phyloP scores from a whole-genome alignment of 2,888 invertebrate genomes.

The Penaeus monodon region DNA sequence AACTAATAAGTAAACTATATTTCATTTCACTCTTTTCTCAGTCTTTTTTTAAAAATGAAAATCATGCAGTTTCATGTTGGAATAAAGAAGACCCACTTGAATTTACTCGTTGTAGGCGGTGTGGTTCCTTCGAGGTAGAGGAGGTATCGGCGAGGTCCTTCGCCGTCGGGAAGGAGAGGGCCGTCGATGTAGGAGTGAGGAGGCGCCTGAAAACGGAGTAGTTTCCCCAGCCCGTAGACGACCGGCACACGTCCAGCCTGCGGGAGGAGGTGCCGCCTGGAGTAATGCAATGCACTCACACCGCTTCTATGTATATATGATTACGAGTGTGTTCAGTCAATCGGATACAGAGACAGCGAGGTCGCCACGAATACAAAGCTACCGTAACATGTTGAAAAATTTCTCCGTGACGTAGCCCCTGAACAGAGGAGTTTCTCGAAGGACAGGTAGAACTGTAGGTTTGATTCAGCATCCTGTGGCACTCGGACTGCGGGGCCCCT shows the following conservation, averaged over 20 bases:
- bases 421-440: conserved; percentile 68
- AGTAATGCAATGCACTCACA: too few species aligned
- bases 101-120: conserved; percentile 57
- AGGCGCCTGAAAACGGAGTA: conserved; percentile 67
- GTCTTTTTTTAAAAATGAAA: too few species aligned
- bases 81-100: not conserved
- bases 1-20: too few species aligned
- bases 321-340: too few species aligned
- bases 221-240: conserved; percentile 68
- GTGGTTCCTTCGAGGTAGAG: conserved; percentile 66
- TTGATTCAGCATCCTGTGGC: conserved; percentile 52
- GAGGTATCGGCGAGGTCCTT: conserved; percentile 67
- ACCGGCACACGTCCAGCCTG: conserved; percentile 67
- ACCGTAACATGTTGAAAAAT: conserved; percentile 66
- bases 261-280: not conserved
- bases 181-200: conserved; percentile 68
- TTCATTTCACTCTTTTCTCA: too few species aligned
- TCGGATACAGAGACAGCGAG: too few species aligned
- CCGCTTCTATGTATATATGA: too few species aligned
- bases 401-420: conserved; percentile 68
- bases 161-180: conserved; percentile 67
- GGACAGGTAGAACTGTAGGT: conserved; percentile 67
- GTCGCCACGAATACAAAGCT: too few species aligned
- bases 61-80: too few species aligned
- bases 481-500: conserved; percentile 6